A percentile compares a stretch with the other conserved stretches of the same genome.
Conservation (phyloP, 2,797 vertebrate genomes). For the Phoxinus dragarum region DNA sequence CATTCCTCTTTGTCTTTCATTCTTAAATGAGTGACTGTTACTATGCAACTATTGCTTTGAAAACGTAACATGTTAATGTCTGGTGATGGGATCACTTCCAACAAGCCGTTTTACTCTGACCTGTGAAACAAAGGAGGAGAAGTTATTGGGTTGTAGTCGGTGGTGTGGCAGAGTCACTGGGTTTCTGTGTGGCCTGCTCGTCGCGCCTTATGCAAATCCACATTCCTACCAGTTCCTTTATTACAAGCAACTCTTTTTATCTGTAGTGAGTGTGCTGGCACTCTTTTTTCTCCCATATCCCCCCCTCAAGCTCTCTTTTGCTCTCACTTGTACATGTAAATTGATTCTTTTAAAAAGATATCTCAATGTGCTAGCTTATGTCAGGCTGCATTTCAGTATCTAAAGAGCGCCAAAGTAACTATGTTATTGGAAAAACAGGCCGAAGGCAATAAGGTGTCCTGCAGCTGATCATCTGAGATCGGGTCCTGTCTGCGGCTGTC, state of each 20-base stretch:
- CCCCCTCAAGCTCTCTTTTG: conserved; percentile 3
- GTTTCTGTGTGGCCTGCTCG: conserved; percentile 26
- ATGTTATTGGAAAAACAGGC: background rate
- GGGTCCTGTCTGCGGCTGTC: background rate
- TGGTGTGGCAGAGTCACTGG: conserved; percentile 5
- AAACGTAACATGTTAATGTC: conserved; percentile 57
- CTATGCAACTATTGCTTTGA: conserved; percentile 72
- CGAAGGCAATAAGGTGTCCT: background rate
- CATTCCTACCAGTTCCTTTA: conserved; percentile 44
- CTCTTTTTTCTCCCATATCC: conserved; percentile 12
- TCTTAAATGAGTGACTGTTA: conserved; percentile 69
- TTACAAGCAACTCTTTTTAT: conserved; percentile 28
- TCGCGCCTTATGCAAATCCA: conserved; percentile 42
- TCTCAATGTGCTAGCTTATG: background rate
- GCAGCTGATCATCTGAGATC: background rate
- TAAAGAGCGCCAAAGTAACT: background rate
- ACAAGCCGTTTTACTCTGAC: background rate
- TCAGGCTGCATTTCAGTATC: background rate
- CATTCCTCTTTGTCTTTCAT: conserved; percentile 63
- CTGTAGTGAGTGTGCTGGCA: conserved; percentile 10
- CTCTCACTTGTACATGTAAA: conserved; percentile 7
- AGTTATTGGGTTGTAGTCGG: conserved; percentile 32
- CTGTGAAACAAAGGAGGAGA: conserved; percentile 31
- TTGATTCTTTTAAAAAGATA: conserved; percentile 11
- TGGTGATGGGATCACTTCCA: background rate